Evolutionary conservation across 2,888 invertebrate genomes (phyloP).

Genomic region (Cerastis leucographa): DNA sequence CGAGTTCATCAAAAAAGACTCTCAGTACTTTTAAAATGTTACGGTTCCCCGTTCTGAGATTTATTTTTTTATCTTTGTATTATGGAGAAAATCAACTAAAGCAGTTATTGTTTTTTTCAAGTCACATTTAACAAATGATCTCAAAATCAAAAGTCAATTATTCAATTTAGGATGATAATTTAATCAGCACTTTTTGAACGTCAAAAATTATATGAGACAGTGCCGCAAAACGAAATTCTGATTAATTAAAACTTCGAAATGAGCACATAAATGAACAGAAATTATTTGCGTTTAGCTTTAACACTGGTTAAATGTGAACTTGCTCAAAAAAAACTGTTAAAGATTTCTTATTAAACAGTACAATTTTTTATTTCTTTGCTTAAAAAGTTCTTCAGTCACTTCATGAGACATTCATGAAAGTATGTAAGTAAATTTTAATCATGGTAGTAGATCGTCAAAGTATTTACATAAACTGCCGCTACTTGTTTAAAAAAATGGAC

Average conservation of each 20-base stretch:
- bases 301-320: slow-evolving; percentile 31
- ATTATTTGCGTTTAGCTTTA: neutral
- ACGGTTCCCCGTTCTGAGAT: neutral
- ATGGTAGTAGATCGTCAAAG: neutral
- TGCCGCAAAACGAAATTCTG: too few relatives aligned
- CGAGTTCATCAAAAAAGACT: slow-evolving; percentile 34
- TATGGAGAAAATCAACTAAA: neutral
- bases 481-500: neutral
- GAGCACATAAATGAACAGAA: neutral
- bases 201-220: too few relatives aligned
- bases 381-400: neutral
- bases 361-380: neutral
- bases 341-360: neutral
- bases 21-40: slow-evolving; percentile 11
- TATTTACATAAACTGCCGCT: too few relatives aligned
- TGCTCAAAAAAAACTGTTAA: neutral
- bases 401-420: neutral
- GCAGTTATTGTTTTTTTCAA: neutral
- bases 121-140: slow-evolving; percentile 39
- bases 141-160: too few relatives aligned
- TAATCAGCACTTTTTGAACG: too few relatives aligned
- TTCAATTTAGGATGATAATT: too few relatives aligned
- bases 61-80: neutral
- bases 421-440: neutral
- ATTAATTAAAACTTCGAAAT: slow-evolving; percentile 14